Percentiles rank a stretch among this genome's conserved stretches.
These are phyloP conservation scores for Chaunax sp. DNA, from an alignment of 2,797 vertebrate species.

Conservation along the genomic window DNA sequence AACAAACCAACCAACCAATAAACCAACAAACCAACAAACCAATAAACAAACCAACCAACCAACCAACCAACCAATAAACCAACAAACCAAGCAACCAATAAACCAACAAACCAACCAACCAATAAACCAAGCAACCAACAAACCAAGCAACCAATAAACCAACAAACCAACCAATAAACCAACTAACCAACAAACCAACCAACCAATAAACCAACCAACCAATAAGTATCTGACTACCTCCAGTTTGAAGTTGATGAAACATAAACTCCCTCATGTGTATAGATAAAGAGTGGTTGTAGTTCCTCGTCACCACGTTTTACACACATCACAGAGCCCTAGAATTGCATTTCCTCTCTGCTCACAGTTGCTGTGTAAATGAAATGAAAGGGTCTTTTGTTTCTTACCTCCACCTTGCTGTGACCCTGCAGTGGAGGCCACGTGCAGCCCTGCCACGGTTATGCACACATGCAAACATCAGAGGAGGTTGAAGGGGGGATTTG, in stretches of 20 bases:
- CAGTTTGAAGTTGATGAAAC: neutral
- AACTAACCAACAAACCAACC: too few relatives aligned
- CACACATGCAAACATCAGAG: slow-evolving; percentile 24
- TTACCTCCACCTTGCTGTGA: slow-evolving; percentile 21
- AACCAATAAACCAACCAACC: too few relatives aligned
- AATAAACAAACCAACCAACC: too few relatives aligned
- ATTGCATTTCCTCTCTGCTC: slow-evolving; percentile 29
- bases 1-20: too few relatives aligned
- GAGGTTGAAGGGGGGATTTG: slow-evolving; percentile 10
- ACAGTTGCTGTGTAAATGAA: slow-evolving; percentile 21
- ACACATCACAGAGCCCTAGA: slow-evolving; percentile 34
- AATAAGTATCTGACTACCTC: too few relatives aligned
- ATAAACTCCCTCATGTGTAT: neutral
- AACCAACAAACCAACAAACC: too few relatives aligned
- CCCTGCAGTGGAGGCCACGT: slow-evolving; percentile 24
- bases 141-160: too few relatives aligned
- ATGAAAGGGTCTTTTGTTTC: slow-evolving; percentile 56
- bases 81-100: too few relatives aligned
- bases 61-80: too few relatives aligned
- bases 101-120: too few relatives aligned
- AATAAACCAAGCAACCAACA: too few relatives aligned
- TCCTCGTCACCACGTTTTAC: neutral
- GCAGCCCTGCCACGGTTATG: neutral
- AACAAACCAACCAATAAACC: too few relatives aligned
- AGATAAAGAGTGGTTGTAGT: neutral